Evolutionary conservation across 2,113 vertebrate genomes (phyloP).

Genomic region (Eretmochelys imbricata): DNA sequence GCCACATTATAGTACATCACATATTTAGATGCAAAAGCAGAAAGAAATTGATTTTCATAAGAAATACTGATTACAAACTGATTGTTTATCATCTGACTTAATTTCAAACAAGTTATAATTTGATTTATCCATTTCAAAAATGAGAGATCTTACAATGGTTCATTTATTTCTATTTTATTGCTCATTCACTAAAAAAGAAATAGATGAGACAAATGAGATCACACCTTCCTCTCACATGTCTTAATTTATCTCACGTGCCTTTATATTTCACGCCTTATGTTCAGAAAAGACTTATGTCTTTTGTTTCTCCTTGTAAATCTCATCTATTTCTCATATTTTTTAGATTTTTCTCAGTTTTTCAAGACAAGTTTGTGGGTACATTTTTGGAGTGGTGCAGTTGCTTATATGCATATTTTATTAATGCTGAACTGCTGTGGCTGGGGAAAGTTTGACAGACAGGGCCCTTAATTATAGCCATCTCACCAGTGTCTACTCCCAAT

Average conservation of each 20-base stretch:
- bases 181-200: slow-evolving; percentile 24
- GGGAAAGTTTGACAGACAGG: not conserved
- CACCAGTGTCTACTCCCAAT: not conserved
- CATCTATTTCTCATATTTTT: slow-evolving; percentile 22
- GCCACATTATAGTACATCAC: not conserved
- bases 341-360: slow-evolving; percentile 7
- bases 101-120: slow-evolving; percentile 27
- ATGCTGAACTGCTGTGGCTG: not conserved
- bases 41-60: not conserved
- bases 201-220: not conserved
- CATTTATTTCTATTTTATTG: slow-evolving; percentile 37
- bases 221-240: not conserved
- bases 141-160: not conserved
- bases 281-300: slow-evolving; percentile 19
- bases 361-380: not conserved
- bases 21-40: not conserved
- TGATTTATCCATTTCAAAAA: slow-evolving; percentile 28
- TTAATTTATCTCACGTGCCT: slow-evolving; percentile 32
- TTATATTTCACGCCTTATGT: slow-evolving; percentile 47
- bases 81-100: slow-evolving; percentile 25
- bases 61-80: slow-evolving; percentile 7
- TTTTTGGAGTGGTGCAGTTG: not conserved
- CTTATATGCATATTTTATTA: slow-evolving; percentile 37
- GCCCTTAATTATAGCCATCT: not conserved
- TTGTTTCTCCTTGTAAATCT: slow-evolving; percentile 24